These are phyloP conservation scores for Cryptocephalus primarius DNA, from an alignment of 2,888 invertebrate genomes.

Conservation along the genomic window DNA sequence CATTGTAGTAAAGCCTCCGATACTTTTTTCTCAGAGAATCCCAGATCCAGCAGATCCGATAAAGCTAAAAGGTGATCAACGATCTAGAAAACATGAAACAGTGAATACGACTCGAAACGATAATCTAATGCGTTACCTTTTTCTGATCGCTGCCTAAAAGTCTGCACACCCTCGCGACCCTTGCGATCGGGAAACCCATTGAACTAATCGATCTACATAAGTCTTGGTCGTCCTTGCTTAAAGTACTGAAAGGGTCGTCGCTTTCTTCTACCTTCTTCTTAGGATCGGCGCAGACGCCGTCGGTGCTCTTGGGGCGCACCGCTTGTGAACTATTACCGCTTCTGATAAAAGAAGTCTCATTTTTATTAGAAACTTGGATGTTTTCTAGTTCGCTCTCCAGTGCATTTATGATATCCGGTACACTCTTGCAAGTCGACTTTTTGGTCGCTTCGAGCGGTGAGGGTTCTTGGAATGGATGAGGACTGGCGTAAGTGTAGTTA, in stretches of 20 bases:
- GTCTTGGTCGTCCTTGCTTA: slow-evolving; percentile 47
- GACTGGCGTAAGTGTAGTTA: slow-evolving; percentile 4
- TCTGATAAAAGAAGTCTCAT: slow-evolving; percentile 5
- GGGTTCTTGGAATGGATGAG: slow-evolving; percentile 1
- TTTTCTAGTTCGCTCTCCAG: slow-evolving; percentile 53
- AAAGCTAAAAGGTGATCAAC: slow-evolving; percentile 73
- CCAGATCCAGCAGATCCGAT: slow-evolving; percentile 68
- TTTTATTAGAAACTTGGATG: slow-evolving; percentile 20
- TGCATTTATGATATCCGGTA: slow-evolving; percentile 66
- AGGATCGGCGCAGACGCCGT: slow-evolving; percentile 16
- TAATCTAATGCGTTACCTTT: slow-evolving; percentile 48
- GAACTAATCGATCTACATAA: slow-evolving; percentile 64
- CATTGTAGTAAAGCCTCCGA: slow-evolving; percentile 63
- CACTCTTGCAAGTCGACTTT: slow-evolving; percentile 28
- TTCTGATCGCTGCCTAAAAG: slow-evolving; percentile 73
- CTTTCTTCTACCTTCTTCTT: slow-evolving; percentile 23
- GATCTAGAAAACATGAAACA: slow-evolving; percentile 43
- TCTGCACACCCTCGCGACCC: slow-evolving; percentile 71
- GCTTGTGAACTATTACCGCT: slow-evolving; percentile 5
- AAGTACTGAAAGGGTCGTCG: slow-evolving; percentile 34
- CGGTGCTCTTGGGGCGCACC: slow-evolving; percentile 18
- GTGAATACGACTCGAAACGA: background rate
- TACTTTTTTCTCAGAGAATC: slow-evolving; percentile 67
- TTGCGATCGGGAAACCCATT: slow-evolving; percentile 80
- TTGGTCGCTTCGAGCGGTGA: slow-evolving; percentile 3